Evolutionary conservation across 2,888 invertebrate species (phyloP), one percentile per base, ranked within the genome.

Genomic region (Tetramorium bicarinatum): DNA sequence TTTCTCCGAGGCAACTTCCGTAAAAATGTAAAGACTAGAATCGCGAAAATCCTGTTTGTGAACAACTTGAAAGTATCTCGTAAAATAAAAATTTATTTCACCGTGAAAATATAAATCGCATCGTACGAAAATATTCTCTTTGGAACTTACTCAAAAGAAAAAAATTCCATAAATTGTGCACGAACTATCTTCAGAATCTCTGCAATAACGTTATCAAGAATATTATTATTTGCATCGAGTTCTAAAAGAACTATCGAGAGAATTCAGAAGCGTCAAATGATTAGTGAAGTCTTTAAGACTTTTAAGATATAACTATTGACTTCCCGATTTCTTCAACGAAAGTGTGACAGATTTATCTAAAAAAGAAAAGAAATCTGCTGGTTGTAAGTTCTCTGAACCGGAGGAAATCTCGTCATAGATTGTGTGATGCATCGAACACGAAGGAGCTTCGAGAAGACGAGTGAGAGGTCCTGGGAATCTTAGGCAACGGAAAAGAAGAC

Each of bases 391-490:
- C 18, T 13, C 1, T 38, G 47, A 21, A 0, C 11, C 44, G 21
- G 2, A 59, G 9, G n/a, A 11, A 18, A 6, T 38, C 11, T 44
- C 56, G 21, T 59, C 11, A 34, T 67, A 56, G 9, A 3, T 41
- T 34, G 25, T 56, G 85, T 83, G 74, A 89, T 89, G 88, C 84
- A 75, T 59, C 82, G 77, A 21, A 18, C 49, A 75, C 72, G 82
- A 54, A 74, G 21, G 59, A 66, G 66, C 67, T 74, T 77, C 77
- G 67, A 61, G 56, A 82, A 82, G 79, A 80, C 76, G 69, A 87
- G 87, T 72, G 85, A 75, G 84, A 90, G 88, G 66, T 15, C 80
- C 66, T 61, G 82, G 84, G 56, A 69, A 62, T 85, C 81, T 82
- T 90, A 88, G 81, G 54, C 72, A 61, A 49, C 29, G 34, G 11